These are phyloP conservation scores for Tenthredo distinguenda DNA, from an alignment of 2,888 invertebrate genomes.

Conservation along the genomic window DNA sequence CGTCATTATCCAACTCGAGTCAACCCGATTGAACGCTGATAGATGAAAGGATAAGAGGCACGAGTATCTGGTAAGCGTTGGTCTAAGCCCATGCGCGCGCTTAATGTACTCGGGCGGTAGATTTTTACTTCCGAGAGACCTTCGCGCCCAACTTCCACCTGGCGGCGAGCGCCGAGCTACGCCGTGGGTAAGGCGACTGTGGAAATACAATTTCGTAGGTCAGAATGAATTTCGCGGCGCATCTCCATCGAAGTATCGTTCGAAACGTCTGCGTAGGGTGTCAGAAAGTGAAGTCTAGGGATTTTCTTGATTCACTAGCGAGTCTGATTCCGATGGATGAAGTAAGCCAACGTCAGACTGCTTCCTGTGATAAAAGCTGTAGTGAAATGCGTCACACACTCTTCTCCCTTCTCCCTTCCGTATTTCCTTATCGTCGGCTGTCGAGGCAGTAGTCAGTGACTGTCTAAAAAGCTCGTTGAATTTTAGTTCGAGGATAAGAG, in stretches of 20 bases:
- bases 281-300: neutral
- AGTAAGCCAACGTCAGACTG: neutral
- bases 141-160: neutral
- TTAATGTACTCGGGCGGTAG: neutral
- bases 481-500: neutral
- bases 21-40: neutral
- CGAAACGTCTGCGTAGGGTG: neutral
- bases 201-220: neutral
- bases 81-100: neutral
- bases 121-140: neutral
- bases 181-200: neutral
- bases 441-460: neutral
- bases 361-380: neutral
- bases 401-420: neutral
- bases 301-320: neutral
- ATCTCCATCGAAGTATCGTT: neutral
- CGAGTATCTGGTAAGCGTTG: neutral
- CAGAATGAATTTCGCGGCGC: neutral
- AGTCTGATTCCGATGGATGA: neutral
- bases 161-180: neutral
- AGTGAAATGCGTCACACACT: constrained; percentile 11
- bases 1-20: neutral
- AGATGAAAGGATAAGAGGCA: neutral
- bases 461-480: neutral
- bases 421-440: neutral